Evolutionary conservation across 2,113 vertebrate genomes (phyloP).

Genomic region (Phalacrocorax brasilianus): DNA sequence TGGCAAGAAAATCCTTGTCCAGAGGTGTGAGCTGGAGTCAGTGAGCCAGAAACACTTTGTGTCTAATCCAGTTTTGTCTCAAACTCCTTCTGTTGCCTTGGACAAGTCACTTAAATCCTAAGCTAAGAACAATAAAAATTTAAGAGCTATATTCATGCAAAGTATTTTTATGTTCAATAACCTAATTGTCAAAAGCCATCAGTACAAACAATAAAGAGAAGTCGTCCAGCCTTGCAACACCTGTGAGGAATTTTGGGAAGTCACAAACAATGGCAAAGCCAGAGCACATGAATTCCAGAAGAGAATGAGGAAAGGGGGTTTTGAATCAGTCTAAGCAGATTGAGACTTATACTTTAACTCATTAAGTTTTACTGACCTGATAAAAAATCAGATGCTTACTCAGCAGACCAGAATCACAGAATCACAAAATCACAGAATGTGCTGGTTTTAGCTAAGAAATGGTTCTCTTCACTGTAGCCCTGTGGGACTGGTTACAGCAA

Average conservation of each 20-base stretch:
- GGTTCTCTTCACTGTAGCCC: no score
- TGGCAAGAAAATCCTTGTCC: not conserved
- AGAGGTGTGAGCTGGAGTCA: not conserved
- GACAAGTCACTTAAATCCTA: not conserved
- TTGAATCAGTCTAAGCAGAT: not conserved
- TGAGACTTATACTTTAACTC: conserved; percentile 1
- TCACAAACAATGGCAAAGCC: not conserved
- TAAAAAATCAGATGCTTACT: not conserved
- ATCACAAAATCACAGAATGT: no score
- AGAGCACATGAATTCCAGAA: not conserved
- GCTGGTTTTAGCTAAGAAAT: no score
- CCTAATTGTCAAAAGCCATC: not conserved
- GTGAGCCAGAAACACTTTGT: not conserved
- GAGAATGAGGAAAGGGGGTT: not conserved
- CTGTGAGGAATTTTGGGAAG: not conserved
- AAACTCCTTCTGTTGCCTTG: conserved; percentile 3
- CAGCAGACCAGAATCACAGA: not conserved
- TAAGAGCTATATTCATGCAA: not conserved
- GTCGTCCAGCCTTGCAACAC: not conserved
- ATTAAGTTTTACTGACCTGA: conserved; percentile 34
- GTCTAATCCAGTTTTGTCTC: conserved; percentile 4
- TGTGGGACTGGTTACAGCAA: no score
- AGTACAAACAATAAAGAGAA: not conserved
- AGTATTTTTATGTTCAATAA: not conserved
- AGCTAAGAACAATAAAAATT: not conserved